These are phyloP conservation scores for Hippasteria phrygiana DNA, from an alignment of 53 echinoderm and acorn worm genomes.

Conservation along the genomic window DNA sequence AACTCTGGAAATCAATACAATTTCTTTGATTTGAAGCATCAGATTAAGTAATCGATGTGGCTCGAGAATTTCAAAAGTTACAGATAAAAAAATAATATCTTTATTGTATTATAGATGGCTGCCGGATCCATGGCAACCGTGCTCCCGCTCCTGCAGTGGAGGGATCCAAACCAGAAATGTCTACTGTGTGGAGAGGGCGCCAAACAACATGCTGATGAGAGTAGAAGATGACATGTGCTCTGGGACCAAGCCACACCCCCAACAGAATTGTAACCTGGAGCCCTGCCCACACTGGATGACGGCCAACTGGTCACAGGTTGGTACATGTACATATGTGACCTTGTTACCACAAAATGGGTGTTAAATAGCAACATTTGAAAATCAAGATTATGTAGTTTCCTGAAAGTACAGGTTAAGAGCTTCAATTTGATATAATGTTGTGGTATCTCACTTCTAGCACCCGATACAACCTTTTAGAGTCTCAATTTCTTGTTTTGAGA, in stretches of 20 bases:
- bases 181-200: slow-evolving; percentile 58
- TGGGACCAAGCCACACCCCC: slow-evolving; percentile 49
- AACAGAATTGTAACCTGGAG: slow-evolving; percentile 76
- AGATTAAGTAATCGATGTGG: too few relatives aligned
- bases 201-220: slow-evolving; percentile 54
- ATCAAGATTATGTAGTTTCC: too few relatives aligned
- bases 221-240: slow-evolving; percentile 71
- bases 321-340: background rate
- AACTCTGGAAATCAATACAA: too few relatives aligned
- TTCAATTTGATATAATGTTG: too few relatives aligned
- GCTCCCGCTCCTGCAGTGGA: slow-evolving; percentile 78
- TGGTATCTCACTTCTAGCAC: too few relatives aligned
- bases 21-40: too few relatives aligned
- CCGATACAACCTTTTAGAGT: too few relatives aligned
- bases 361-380: too few relatives aligned
- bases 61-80: background rate
- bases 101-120: slow-evolving; percentile 73
- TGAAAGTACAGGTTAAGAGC: too few relatives aligned
- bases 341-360: background rate
- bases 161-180: slow-evolving; percentile 70
- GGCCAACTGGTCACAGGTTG: slow-evolving; percentile 76
- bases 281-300: slow-evolving; percentile 83
- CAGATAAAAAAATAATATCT: background rate
- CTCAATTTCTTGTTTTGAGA: too few relatives aligned
- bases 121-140: slow-evolving; percentile 78